Base-by-base conservation (phyloP, 2,888 invertebrate species). In the Acanthococcus lagerstroemiae region DNA sequence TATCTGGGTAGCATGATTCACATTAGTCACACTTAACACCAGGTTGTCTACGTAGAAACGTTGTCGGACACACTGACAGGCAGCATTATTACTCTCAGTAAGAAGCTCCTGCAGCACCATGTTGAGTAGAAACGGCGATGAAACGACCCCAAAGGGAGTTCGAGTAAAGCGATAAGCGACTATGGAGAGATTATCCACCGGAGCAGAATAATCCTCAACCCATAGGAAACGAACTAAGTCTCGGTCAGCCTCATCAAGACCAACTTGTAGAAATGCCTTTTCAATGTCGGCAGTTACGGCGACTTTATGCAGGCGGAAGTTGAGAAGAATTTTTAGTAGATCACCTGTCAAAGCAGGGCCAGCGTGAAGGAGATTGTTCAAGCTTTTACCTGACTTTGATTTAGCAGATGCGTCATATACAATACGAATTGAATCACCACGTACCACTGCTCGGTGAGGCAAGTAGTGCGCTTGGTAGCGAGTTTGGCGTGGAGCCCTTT, bases 261-360 rank as follows among this genome's bases (percentile, higher is more conserved):
- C 48, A 9, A 46, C n/a, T 21, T 17, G n/a, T 5, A 46, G n/a
- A n/a, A 46, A 75, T 73, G 75, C 75, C 68, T 76, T 76, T 19
- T 70, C 72, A 9, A 77, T 73, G 58, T 76, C 76, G 0, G 73
- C 74, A 5, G 72, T 72, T n/a, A 76, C 68, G 0, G 73, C 72
- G 26, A 71, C 69, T 5, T 65, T 67, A 61, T 74, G 69, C 6
- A 67, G 60, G 2, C 75, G 67, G 66, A 73, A 73, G 7, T 73
- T 56, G n/a, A n/a, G n/a, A n/a, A n/a, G n/a, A n/a, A n/a, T n/a
- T n/a, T n/a, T n/a, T n/a, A n/a, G n/a, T n/a, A n/a, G n/a, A n/a
- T n/a, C n/a, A n/a, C n/a, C n/a, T n/a, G n/a, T n/a, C n/a, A n/a
- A n/a, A n/a, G n/a, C 71, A 1, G 75, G 73, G 0, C 76, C 75